These are phyloP conservation scores for Thomomys bottae DNA, from an alignment of 2,113 vertebrate genomes.

Conservation along the genomic window DNA sequence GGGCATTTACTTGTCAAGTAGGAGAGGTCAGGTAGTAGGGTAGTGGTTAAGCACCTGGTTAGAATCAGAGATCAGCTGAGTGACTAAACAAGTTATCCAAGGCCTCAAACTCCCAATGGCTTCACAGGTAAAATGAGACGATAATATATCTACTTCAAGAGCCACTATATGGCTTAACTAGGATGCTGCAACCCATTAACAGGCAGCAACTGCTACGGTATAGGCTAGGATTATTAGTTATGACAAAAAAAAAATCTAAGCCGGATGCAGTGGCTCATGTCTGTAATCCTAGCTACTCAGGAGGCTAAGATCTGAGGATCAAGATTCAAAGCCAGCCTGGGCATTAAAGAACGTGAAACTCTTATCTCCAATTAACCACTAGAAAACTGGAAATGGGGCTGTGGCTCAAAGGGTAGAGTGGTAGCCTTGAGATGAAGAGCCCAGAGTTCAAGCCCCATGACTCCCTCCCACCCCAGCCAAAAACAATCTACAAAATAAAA, in stretches of 20 bases:
- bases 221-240: not conserved
- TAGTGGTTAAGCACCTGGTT: not conserved
- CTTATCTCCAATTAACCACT: too few species aligned
- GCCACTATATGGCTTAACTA: not conserved
- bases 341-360: too few species aligned
- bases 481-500: constrained; percentile 66
- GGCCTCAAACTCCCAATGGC: not conserved
- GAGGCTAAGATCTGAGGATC: too few species aligned
- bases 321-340: too few species aligned
- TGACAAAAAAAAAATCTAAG: constrained; percentile 59
- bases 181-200: not conserved
- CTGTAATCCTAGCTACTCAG: too few species aligned
- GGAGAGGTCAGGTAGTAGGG: not conserved
- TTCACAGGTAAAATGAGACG: not conserved
- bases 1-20: not conserved
- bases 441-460: too few species aligned
- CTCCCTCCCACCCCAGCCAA: too few species aligned
- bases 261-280: too few species aligned
- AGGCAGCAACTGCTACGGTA: not conserved
- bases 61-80: not conserved
- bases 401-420: too few species aligned
- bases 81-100: not conserved
- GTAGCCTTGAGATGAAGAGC: too few species aligned
- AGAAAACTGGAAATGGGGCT: too few species aligned
- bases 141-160: not conserved